Conservation (phyloP, 2,113 vertebrate species). For the Piprites chloris region DNA sequence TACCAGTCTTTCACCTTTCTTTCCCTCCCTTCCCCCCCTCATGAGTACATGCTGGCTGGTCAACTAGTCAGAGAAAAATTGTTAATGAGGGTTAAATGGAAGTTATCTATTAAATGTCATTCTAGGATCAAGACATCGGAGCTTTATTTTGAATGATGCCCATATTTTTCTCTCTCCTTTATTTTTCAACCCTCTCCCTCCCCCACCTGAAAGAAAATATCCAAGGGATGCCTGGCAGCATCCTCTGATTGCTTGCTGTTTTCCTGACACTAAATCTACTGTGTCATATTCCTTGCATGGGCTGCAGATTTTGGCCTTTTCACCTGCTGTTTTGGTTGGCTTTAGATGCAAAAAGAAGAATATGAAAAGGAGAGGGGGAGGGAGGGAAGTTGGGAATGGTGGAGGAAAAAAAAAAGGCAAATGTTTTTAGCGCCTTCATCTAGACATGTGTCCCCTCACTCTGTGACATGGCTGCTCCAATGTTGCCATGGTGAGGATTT, state of each 20-base stretch:
- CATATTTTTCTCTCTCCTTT: slow-evolving; percentile 44
- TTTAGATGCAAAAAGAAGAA: slow-evolving; percentile 77
- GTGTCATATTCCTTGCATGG: slow-evolving; percentile 72
- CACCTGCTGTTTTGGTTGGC: slow-evolving; percentile 78
- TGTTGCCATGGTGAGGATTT: slow-evolving; percentile 97
- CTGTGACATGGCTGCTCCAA: slow-evolving; percentile 91
- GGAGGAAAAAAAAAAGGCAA: slow-evolving; percentile 71
- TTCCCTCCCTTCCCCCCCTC: neutral
- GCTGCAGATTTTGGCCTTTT: slow-evolving; percentile 79
- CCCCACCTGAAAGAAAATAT: slow-evolving; percentile 45
- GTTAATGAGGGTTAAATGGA: slow-evolving; percentile 78
- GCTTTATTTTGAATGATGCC: slow-evolving; percentile 50
- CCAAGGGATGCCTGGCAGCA: slow-evolving; percentile 58
- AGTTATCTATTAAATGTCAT: slow-evolving; percentile 74
- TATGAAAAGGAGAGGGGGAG: slow-evolving; percentile 70
- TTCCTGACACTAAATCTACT: slow-evolving; percentile 73
- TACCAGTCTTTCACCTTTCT: slow-evolving; percentile 43
- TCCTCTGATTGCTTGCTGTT: slow-evolving; percentile 69
- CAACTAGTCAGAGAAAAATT: slow-evolving; percentile 77
- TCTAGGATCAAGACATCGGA: slow-evolving; percentile 54
- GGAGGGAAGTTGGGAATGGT: slow-evolving; percentile 79
- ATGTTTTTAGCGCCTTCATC: slow-evolving; percentile 86
- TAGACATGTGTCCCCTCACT: slow-evolving; percentile 88
- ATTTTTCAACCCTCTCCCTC: slow-evolving; percentile 26
- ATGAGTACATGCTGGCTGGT: slow-evolving; percentile 41